Evolutionary conservation across 1,140 invertebrate genomes (phyloP), one percentile per base, ranked within the genome.

Genomic region (Lutraria rhynchaena): DNA sequence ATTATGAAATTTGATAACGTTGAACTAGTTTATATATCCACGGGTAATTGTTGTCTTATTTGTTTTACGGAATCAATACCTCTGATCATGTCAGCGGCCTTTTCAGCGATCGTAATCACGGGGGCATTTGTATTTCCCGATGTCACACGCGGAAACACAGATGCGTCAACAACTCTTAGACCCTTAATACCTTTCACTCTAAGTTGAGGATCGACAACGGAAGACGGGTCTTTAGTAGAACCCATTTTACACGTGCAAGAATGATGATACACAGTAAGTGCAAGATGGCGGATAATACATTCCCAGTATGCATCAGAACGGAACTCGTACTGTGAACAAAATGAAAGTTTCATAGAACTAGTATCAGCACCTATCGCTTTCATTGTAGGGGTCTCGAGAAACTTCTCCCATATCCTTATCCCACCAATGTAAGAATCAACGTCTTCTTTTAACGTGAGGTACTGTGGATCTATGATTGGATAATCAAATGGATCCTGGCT

Each of bases 201-300:
- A 3, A 93, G 92, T 85, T 96, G 94, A 15, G 95, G 95, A 92
- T 98, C 97, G 0, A 98, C 97, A 0, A 98, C 97, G 0, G 97
- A 96, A 9, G 95, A 94, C 11, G 94, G 93, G 89, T 98, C 97
- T 94, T 95, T 95, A 67, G 94, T 95, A 0, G 96, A 95, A 0
- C 97, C 97, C 98, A 99, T 99, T 90, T 97, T 98, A 65, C 96
- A 96, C 0, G 97, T 98, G 0, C 97, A 96, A 0, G 96, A 95
- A 0, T 96, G 96, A 93, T 98, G 97, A 88, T 97, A 98, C 63
- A 95, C 95, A 0, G 96, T 97, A 13, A 87, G 69, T 7, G 88
- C 87, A 11, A 86, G 86, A 29, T 88, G 85, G 13, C 89, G 84
- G 5, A 90, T 85, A 35, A 87, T 83, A 82, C 92, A 93, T 9